Base-by-base conservation (phyloP, 2,797 vertebrate genomes). In the Rhyacichthys aspro region DNA sequence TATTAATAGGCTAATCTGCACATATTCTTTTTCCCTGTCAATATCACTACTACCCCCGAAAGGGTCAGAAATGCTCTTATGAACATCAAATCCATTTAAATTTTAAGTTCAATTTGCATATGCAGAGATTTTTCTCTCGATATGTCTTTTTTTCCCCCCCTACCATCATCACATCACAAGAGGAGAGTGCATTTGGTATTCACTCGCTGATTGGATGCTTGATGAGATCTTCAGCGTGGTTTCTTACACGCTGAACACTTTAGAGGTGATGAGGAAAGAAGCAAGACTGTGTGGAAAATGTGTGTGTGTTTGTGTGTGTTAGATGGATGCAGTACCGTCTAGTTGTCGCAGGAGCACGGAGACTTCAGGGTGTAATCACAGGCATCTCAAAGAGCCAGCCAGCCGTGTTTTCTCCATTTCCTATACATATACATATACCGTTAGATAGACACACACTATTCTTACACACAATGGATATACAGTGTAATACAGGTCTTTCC, bases 51-150 rank as follows among this genome's bases (percentile, higher is more conserved):
- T 46, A 53, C 55, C 70, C 33, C 58, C 3, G 39, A 59, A 52
- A 72, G 76, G 79, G 83, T 79, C 76, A 85, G 65, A 64, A 67
- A 84, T 60, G 54, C 81, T 76, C 74, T 81, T 59, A 70, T 37
- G 55, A 78, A 59, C 72, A 69, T 80, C 72, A 62, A 82, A 81
- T 74, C 82, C 65, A 73, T 87, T 78, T 86, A 87, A 89, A 86
- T 85, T 85, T 71, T 70, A 69, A 63, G 59, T 81, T 69, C 74
- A 89, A 95, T 98, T 95, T 97, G 93, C 96, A 97, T 92, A 91
- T 88, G 87, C 86, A 86, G 87, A 82, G 79, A 83, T 79, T 78
- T 63, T 67, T 19, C 83, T 70, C 63, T 73, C 49, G 0, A 39
- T 49, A 18, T 43, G 12, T n/a, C 47, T 5, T 11, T 11, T 11